phyloP scores from a whole-genome alignment of 2,888 invertebrate species.

The Eumacrocentrus americanus region DNA sequence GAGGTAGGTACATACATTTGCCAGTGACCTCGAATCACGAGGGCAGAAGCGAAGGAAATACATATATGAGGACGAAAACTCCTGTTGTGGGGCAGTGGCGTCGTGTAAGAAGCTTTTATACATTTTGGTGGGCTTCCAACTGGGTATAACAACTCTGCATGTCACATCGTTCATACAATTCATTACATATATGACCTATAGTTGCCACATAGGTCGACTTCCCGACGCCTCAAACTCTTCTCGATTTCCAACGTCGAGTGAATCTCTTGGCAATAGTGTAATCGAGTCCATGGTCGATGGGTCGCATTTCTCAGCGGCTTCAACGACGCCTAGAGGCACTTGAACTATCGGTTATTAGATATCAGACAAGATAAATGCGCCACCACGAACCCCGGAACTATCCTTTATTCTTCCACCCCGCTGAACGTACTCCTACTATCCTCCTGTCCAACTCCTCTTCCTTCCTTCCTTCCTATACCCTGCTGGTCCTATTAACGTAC shows the following conservation, averaged over 20 bases:
- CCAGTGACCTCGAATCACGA: neutral
- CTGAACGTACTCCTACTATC: no score
- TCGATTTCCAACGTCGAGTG: no score
- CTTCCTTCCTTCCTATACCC: constrained; percentile 8
- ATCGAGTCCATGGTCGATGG: constrained; percentile 3
- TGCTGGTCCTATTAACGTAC: constrained; percentile 1
- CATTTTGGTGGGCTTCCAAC: constrained; percentile 21
- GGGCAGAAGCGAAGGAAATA: constrained; percentile 10
- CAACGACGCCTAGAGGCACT: constrained; percentile 1
- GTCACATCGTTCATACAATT: neutral
- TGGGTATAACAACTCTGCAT: no score
- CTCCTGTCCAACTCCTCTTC: constrained; percentile 13
- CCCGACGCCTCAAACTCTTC: no score
- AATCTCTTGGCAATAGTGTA: neutral
- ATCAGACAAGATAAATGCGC: constrained; percentile 32
- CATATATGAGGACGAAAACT: constrained; percentile 2
- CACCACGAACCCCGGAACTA: constrained; percentile 25
- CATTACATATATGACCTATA: no score
- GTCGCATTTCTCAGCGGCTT: constrained; percentile 11
- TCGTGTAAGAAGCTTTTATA: constrained; percentile 19
- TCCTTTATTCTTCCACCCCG: constrained; percentile 14
- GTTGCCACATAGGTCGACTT: no score
- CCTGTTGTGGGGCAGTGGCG: constrained; percentile 4
- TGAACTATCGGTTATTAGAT: constrained; percentile 33
- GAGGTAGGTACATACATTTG: neutral